Conservation (phyloP, 2,113 vertebrate genomes). For the Pangasianodon hypophthalmus region DNA sequence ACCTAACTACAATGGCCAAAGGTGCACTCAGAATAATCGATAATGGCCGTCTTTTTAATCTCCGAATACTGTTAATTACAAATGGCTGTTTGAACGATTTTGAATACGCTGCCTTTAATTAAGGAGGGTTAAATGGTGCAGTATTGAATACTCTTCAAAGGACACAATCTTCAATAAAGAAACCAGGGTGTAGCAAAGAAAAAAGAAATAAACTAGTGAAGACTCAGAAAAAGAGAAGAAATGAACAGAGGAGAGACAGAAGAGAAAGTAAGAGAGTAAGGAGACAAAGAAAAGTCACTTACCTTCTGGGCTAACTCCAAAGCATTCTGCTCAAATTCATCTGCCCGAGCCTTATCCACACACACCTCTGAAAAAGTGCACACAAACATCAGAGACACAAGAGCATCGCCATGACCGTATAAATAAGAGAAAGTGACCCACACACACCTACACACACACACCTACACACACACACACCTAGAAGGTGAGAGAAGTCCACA, state of each 20-base stretch:
- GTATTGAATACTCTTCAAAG: slow-evolving; percentile 47
- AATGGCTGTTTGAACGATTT: slow-evolving; percentile 61
- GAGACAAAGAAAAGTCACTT: slow-evolving; percentile 60
- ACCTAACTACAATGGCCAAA: slow-evolving; percentile 40
- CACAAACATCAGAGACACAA: not conserved
- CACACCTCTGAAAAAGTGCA: slow-evolving; percentile 79
- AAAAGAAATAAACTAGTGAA: not conserved
- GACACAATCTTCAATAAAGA: slow-evolving; percentile 42
- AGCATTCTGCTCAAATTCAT: slow-evolving; percentile 86
- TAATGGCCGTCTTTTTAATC: slow-evolving; percentile 54
- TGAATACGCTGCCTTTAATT: slow-evolving; percentile 54
- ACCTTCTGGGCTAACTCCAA: slow-evolving; percentile 86
- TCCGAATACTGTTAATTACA: slow-evolving; percentile 60
- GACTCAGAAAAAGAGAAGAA: slow-evolving; percentile 10
- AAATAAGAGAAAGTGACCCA: not conserved
- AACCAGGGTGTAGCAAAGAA: slow-evolving; percentile 1
- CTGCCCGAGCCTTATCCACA: slow-evolving; percentile 84
- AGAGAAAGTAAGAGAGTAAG: not conserved
- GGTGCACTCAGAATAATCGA: slow-evolving; percentile 55
- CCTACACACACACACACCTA: slow-evolving; percentile 75
- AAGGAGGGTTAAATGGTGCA: slow-evolving; percentile 55
- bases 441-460: not conserved
- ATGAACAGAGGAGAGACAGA: not conserved
- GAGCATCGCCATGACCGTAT: not conserved
- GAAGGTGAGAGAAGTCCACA: slow-evolving; percentile 87